phyloP scores from a whole-genome alignment of 2,797 vertebrate genomes.

The Euthynnus affinis region DNA sequence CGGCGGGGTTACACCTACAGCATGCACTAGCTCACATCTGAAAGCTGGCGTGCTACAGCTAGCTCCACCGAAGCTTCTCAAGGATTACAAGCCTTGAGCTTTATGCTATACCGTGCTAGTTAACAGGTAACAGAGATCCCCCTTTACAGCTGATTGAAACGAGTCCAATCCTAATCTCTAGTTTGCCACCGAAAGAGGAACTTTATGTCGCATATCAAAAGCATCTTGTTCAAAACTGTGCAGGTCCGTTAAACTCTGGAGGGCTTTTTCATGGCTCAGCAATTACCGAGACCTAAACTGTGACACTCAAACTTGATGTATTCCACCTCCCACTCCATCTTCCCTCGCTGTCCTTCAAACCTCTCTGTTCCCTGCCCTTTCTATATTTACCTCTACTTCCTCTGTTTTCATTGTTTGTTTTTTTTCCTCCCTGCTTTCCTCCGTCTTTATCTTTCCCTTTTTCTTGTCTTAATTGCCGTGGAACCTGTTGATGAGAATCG shows the following conservation, averaged over 20 bases:
- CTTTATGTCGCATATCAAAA: constrained; percentile 34
- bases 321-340: constrained; percentile 65
- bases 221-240: constrained; percentile 42
- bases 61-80: constrained; percentile 20
- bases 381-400: constrained; percentile 51
- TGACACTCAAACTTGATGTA: constrained; percentile 68
- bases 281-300: constrained; percentile 58
- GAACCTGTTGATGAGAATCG: constrained; percentile 76
- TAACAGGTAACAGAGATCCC: constrained; percentile 33
- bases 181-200: constrained; percentile 14
- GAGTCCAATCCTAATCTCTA: constrained; percentile 32
- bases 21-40: constrained; percentile 26
- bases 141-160: constrained; percentile 49
- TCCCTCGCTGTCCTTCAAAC: constrained; percentile 64
- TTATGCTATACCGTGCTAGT: neutral
- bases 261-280: constrained; percentile 67
- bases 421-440: constrained; percentile 20
- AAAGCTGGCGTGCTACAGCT: constrained; percentile 13
- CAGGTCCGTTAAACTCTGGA: constrained; percentile 60
- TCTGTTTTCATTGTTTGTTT: constrained; percentile 25
- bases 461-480: constrained; percentile 59
- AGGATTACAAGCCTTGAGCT: constrained; percentile 25
- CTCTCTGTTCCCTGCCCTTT: constrained; percentile 56
- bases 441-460: constrained; percentile 24
- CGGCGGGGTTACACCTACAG: constrained; percentile 42